These are phyloP conservation scores for Parnassius apollo DNA, from an alignment of 2,888 invertebrate genomes.

Conservation along the genomic window DNA sequence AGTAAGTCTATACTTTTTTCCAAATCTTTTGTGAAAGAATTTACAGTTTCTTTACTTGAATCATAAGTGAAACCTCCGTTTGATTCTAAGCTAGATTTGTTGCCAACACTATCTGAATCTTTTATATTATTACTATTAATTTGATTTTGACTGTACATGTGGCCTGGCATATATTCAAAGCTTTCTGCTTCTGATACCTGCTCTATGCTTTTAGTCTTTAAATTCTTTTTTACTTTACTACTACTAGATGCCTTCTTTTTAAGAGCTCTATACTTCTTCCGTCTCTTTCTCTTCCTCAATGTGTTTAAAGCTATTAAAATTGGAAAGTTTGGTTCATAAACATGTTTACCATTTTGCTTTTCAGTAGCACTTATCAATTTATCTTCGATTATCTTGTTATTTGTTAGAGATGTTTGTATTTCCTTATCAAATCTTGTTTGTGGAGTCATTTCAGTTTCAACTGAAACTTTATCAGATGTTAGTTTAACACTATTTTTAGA, in stretches of 20 bases:
- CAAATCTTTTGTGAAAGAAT: constrained; percentile 80
- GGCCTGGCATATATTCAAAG: constrained; percentile 84
- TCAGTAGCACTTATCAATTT: constrained; percentile 34
- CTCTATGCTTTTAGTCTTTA: constrained; percentile 45
- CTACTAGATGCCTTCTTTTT: constrained; percentile 46
- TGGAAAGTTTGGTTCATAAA: constrained; percentile 47
- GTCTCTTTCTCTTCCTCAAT: constrained; percentile 51
- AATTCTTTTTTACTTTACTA: constrained; percentile 38
- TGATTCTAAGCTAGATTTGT: constrained; percentile 73
- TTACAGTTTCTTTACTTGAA: constrained; percentile 64
- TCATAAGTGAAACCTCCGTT: constrained; percentile 64
- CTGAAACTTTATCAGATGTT: constrained; percentile 49
- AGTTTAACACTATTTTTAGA: constrained; percentile 50
- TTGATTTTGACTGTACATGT: constrained; percentile 80
- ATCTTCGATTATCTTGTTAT: constrained; percentile 37
- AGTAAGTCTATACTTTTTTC: constrained; percentile 83
- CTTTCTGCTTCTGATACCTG: constrained; percentile 83
- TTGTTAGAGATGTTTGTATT: constrained; percentile 60
- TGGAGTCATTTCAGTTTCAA: constrained; percentile 39
- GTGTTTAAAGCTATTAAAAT: constrained; percentile 64
- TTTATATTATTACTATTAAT: constrained; percentile 38
- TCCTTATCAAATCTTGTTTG: constrained; percentile 56
- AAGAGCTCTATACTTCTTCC: constrained; percentile 46
- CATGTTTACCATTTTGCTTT: constrained; percentile 26
- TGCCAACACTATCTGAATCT: constrained; percentile 47